Percentiles rank a stretch among this genome's conserved stretches.
Evolutionary conservation across 2,888 invertebrate species (phyloP).

Genomic region (Aethes cnicana): DNA sequence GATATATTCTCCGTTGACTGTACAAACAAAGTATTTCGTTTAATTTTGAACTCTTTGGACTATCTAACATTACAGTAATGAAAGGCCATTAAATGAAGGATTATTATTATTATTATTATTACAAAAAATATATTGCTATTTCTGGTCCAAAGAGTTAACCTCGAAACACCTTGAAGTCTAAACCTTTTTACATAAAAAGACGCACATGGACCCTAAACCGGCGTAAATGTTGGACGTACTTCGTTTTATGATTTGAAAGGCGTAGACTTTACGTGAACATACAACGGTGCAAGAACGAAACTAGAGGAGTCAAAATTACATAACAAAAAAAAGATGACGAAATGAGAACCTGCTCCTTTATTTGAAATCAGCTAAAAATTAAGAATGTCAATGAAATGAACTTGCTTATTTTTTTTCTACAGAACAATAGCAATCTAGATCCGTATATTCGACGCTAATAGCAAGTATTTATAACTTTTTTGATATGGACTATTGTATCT

Average conservation of each 20-base stretch:
- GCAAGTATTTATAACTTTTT: no score
- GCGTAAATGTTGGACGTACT: no score
- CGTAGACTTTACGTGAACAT: not conserved
- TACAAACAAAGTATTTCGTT: not conserved
- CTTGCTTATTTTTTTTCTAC: not conserved
- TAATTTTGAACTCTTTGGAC: conserved; percentile 1
- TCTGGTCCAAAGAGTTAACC: conserved; percentile 12
- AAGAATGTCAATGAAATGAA: no score
- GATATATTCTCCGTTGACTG: not conserved
- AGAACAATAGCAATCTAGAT: not conserved
- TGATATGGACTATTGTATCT: no score
- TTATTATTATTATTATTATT: conserved; percentile 26
- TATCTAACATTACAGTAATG: conserved; percentile 21
- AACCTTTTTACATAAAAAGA: not conserved
- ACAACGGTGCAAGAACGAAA: not conserved
- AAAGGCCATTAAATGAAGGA: conserved; percentile 27
- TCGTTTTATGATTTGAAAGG: not conserved
- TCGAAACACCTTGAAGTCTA: not conserved
- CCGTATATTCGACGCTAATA: no score
- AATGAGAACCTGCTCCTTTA: no score
- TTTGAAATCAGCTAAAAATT: no score
- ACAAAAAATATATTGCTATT: conserved; percentile 28
- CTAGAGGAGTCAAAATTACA: not conserved
- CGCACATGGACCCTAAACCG: not conserved
- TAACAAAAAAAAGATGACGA: no score